phyloP scores from a whole-genome alignment of 2,888 invertebrate genomes.

The Clistopyga incitator region DNA sequence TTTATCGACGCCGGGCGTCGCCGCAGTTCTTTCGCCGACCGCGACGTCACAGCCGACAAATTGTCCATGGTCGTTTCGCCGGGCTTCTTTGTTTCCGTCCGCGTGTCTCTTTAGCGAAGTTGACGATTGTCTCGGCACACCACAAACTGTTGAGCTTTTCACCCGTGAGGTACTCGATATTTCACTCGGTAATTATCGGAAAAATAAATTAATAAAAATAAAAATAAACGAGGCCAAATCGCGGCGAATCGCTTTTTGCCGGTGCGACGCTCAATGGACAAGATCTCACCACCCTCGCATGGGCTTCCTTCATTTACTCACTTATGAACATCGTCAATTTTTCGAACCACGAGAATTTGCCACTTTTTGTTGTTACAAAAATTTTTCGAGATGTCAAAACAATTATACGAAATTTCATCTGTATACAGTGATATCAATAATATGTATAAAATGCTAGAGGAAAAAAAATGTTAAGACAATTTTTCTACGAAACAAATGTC shows the following conservation, averaged over 20 bases:
- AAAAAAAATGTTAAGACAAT: neutral
- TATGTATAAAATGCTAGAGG: neutral
- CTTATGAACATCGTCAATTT: neutral
- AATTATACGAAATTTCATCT: neutral
- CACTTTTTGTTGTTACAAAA: neutral
- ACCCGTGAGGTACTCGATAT: neutral
- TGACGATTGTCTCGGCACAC: constrained; percentile 56
- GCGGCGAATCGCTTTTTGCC: constrained; percentile 33
- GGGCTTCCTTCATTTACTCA: constrained; percentile 55
- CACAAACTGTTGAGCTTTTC: constrained; percentile 38
- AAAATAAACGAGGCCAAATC: too few species aligned
- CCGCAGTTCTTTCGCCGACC: constrained; percentile 84
- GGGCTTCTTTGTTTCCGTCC: constrained; percentile 58
- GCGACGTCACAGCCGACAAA: constrained; percentile 82
- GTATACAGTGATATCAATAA: neutral
- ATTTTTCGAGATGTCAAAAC: neutral
- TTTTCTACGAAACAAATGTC: neutral
- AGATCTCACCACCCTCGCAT: constrained; percentile 70
- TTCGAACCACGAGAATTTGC: neutral
- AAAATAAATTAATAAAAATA: too few species aligned
- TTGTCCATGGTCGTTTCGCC: constrained; percentile 79
- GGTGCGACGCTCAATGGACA: constrained; percentile 71
- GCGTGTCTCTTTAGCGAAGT: constrained; percentile 64
- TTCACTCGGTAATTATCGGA: constrained; percentile 54
- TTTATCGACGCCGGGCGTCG: constrained; percentile 80